phyloP scores from a whole-genome alignment of 2,797 vertebrate genomes.

The Hydrolagus colliei region DNA sequence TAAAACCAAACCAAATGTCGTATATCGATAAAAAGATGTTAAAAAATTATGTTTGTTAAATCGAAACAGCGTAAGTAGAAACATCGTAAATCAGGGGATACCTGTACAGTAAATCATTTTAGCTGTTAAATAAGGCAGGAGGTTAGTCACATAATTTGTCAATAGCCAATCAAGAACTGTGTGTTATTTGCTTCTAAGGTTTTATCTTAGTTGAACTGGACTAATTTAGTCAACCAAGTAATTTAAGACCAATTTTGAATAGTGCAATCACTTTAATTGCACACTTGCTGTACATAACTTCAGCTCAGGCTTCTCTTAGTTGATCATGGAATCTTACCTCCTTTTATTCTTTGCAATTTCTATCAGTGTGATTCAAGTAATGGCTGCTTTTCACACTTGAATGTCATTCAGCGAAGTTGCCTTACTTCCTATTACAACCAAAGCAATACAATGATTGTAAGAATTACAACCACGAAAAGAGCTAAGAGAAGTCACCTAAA shows the following conservation, averaged over 20 bases:
- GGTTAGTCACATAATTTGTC: neutral
- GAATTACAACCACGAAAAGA: neutral
- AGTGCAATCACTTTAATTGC: neutral
- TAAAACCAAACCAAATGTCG: too few relatives aligned
- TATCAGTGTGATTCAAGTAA: neutral
- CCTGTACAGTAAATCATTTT: neutral
- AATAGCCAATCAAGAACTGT: neutral
- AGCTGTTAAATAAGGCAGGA: neutral
- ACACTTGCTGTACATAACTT: neutral
- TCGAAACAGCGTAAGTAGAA: too few relatives aligned
- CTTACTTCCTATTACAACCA: too few relatives aligned
- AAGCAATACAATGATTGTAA: neutral
- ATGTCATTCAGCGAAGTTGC: too few relatives aligned
- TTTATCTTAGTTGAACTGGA: neutral
- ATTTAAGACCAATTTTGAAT: neutral
- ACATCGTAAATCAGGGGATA: too few relatives aligned
- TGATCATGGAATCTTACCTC: neutral
- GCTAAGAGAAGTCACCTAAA: neutral
- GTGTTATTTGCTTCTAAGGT: neutral
- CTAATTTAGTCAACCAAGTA: neutral
- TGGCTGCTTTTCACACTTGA: neutral
- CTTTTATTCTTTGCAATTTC: neutral
- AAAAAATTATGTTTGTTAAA: too few relatives aligned
- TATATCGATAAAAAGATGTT: too few relatives aligned
- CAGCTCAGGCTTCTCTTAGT: neutral